Conservation (phyloP, 2,113 vertebrate genomes). For the Ammodytes dubius region DNA sequence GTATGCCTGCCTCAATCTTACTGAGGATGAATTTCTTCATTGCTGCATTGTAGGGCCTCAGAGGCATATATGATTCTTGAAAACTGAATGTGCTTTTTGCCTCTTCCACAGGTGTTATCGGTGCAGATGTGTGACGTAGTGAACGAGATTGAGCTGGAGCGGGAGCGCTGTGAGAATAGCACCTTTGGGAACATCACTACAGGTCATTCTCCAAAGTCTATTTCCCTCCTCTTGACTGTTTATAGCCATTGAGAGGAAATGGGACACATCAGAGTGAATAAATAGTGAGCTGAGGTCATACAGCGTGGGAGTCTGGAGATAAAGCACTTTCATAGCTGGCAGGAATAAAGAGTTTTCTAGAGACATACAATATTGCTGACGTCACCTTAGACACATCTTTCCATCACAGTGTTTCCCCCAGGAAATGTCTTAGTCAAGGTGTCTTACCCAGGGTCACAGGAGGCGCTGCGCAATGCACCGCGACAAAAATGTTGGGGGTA, state of each 20-base stretch:
- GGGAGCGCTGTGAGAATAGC: conserved; percentile 77
- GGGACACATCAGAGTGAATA: conserved; percentile 18
- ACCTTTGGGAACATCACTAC: conserved; percentile 80
- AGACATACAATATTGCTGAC: not conserved
- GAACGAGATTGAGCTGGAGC: conserved; percentile 82
- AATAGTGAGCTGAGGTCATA: conserved; percentile 8
- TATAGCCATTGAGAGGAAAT: conserved; percentile 51
- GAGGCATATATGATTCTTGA: not conserved
- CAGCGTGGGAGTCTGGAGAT: conserved; percentile 1
- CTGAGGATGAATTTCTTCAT: not conserved
- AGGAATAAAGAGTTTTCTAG: not conserved
- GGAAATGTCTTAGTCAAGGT: not conserved
- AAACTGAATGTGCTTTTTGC: conserved; percentile 27
- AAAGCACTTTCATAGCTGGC: not conserved
- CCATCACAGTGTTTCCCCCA: not conserved
- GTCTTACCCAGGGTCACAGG: too few relatives aligned
- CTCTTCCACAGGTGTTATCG: conserved; percentile 67
- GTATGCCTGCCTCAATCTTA: not conserved
- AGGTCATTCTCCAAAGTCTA: conserved; percentile 70
- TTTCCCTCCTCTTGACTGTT: conserved; percentile 34
- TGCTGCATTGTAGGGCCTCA: not conserved
- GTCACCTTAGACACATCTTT: not conserved
- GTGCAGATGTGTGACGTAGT: conserved; percentile 84
- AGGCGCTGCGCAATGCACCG: too few relatives aligned
- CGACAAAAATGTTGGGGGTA: too few relatives aligned